Percentiles rank a stretch among this genome's conserved stretches.
These are phyloP conservation scores for Serripes groenlandicus DNA, from an alignment of 2,888 invertebrate species.

Conservation along the genomic window DNA sequence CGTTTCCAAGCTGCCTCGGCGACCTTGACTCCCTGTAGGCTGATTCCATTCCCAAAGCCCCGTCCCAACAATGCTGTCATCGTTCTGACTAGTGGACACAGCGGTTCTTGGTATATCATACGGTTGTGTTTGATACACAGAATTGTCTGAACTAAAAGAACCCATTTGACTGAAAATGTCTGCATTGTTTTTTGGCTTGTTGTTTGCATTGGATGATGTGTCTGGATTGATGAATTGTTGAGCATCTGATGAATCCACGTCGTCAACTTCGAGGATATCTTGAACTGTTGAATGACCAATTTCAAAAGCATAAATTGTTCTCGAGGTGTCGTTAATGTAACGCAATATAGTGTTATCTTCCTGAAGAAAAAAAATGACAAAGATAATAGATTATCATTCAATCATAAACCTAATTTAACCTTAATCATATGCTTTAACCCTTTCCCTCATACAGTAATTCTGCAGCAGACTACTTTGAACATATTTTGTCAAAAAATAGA, in stretches of 20 bases:
- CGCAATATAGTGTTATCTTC: constrained; percentile 88
- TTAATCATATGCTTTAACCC: too few relatives aligned
- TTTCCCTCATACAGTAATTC: too few relatives aligned
- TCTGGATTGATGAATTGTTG: not conserved
- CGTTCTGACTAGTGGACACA: not conserved
- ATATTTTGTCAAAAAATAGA: too few relatives aligned
- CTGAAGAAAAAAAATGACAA: constrained; percentile 80
- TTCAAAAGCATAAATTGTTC: constrained; percentile 85
- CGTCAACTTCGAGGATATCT: not conserved
- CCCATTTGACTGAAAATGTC: constrained; percentile 69
- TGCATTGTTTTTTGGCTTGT: not conserved
- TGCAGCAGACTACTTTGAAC: too few relatives aligned
- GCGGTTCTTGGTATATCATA: not conserved
- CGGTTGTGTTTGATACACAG: not conserved
- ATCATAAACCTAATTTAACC: not conserved
- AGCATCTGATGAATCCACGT: not conserved
- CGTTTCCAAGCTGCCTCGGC: constrained; percentile 33
- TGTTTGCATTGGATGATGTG: constrained; percentile 2
- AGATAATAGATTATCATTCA: too few relatives aligned
- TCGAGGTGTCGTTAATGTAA: constrained; percentile 87
- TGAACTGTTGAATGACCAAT: constrained; percentile 68
- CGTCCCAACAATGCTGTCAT: constrained; percentile 61
- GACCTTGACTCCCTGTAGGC: constrained; percentile 3
- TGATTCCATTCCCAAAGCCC: constrained; percentile 70
- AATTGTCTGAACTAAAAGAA: constrained; percentile 44